Evolutionary conservation across 2,113 vertebrate genomes (phyloP), one percentile per base, ranked within the genome.

Genomic region (Dromiciops gliroides): DNA sequence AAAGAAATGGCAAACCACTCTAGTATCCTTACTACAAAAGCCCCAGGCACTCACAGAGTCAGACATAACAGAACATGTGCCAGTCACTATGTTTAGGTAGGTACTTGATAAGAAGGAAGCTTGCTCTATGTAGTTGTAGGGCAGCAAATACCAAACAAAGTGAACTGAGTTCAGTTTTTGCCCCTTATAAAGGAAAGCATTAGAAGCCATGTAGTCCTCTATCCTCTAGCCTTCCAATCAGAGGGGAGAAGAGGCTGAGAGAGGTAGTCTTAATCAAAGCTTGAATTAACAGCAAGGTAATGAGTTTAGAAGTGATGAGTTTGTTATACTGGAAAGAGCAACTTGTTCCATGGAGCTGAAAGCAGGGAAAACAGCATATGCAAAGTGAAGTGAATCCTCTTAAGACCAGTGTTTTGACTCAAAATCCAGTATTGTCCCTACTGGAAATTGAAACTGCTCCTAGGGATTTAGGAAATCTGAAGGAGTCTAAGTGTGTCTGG

Each of bases 401-500:
- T 67, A 12, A 51, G 10, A 67, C 56, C 90, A n/a, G 37, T 91
- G 88, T 22, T 94, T 37, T 93, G 6, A 95, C 90, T 90, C 28
- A 47, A 93, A 25, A 91, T 52, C 22, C 49, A 89, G 8, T 93
- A 44, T 94, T 90, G 90, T 88, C 91, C 91, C 60, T 51, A 91
- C 14, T 67, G 8, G n/a, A 8, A 92, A 48, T 0, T 89, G 31
- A 67, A 50, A 3, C 3, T 67, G 3, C 31, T 67, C 28, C 12
- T 67, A 37, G 31, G 56, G 28, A 37, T 67, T 37, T 37, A 67
- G 12, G 56, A 10, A 2, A 67, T 67, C 31, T 67, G 31, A 67
- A 67, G 52, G 52, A 52, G 25, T 53, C 52, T 53, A 25, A 6
- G 24, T 25, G 25, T 53, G 1, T 53, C 23, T 53, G 56, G 10